Evolutionary conservation across 2,113 vertebrate species (phyloP), one percentile per base, ranked within the genome.

Genomic region (Amazona vittata): DNA sequence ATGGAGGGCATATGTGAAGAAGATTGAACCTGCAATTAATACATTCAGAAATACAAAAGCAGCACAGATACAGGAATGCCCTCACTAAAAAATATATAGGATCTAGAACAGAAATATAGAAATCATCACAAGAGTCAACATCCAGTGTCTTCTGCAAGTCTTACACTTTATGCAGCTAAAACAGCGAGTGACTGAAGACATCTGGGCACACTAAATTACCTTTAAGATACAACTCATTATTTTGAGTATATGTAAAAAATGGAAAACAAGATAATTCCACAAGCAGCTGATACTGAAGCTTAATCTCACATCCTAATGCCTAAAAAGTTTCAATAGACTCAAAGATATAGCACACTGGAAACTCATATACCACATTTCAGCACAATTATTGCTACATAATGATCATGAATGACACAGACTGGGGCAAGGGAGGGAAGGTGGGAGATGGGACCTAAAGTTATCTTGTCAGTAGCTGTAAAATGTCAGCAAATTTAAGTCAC

Each of bases 1-100:
- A 35, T 0, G 0, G 63, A 80, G 47, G 33, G 77, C 74, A 71
- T 33, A 53, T 5, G 15, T 0, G 0, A 69, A 63, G 28, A 83
- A 15, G 4, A 82, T 35, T 12, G 7, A 89, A 50, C 28, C 35
- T n/a, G 35, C 7, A 64, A 25, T 25, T 37, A n/a, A 62, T 47
- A 65, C 15, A 9, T 33, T 31, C 65, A 75, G 43, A 74, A 55
- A 53, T 7, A 67, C 0, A 1, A 33, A 78, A 89, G 55, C 2
- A 0, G 25, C 47, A 57, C n/a, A 59, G 28, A 13, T 25, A 13
- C 11, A 31, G 31, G 22, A 37, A 26, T 31, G 37, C 31, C 43
- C 18, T 26, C 69, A 28, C 31, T 1, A 0, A 70, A 59, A 95
- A 75, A 70, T 8, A 46, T 4, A 49, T 31, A 55, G 33, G 43